Evolutionary conservation across 2,888 invertebrate genomes (phyloP).

Genomic region (Himalopsyche kuldschensis): DNA sequence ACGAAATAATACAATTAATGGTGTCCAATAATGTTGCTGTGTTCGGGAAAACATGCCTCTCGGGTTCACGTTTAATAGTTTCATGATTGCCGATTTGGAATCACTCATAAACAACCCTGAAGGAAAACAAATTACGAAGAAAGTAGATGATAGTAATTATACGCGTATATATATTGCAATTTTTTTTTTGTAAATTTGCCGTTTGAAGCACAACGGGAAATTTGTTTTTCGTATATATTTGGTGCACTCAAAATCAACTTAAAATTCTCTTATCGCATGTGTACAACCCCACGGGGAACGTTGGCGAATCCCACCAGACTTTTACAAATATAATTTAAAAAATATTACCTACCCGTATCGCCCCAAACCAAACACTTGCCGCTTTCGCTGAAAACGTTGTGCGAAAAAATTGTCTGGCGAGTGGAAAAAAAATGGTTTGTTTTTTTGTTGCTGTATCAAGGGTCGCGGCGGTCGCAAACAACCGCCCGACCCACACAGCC

Average conservation of each 20-base stretch:
- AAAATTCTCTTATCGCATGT: background rate
- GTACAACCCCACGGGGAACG: background rate
- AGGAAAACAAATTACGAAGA: background rate
- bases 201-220: too few relatives aligned
- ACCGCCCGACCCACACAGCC: background rate
- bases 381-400: background rate
- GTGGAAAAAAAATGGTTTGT: background rate
- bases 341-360: background rate
- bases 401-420: background rate
- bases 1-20: slow-evolving; percentile 1
- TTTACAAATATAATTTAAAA: background rate
- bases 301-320: background rate
- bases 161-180: too few relatives aligned
- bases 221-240: background rate
- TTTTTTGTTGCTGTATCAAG: background rate
- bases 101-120: background rate
- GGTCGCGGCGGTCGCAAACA: background rate
- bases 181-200: too few relatives aligned
- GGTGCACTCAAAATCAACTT: background rate
- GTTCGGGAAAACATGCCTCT: background rate
- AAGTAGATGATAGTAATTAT: too few relatives aligned
- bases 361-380: background rate
- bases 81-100: background rate
- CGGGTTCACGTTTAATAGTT: background rate
- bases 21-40: background rate